These are phyloP conservation scores for Alces alces DNA, from an alignment of 2,113 vertebrate species.

Conservation along the genomic window DNA sequence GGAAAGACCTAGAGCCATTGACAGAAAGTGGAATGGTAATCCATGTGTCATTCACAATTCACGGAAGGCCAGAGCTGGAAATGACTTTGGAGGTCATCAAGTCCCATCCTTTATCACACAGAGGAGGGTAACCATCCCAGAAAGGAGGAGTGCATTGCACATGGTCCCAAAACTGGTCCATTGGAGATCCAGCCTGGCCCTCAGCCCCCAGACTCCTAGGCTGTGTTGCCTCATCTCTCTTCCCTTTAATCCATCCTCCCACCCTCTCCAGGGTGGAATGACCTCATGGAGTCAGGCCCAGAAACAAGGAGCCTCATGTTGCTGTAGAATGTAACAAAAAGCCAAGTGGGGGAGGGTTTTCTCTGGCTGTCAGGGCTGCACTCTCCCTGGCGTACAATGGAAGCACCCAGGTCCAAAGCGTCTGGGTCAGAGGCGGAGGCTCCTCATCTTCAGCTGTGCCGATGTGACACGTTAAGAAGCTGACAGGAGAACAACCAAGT, in stretches of 20 bases:
- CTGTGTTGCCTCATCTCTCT: not conserved
- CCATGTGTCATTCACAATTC: not conserved
- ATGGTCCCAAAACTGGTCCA: not conserved
- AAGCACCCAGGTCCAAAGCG: not conserved
- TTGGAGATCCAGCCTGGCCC: not conserved
- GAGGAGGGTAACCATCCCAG: not conserved
- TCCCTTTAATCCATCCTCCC: not conserved
- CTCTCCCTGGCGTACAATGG: not conserved
- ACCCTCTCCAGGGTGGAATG: not conserved
- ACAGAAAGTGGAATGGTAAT: not conserved
- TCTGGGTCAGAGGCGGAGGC: constrained; percentile 25
- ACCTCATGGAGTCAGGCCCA: not conserved
- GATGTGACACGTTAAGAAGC: not conserved
- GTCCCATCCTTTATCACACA: not conserved
- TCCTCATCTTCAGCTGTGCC: not conserved
- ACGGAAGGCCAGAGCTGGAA: not conserved
- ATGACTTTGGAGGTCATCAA: not conserved
- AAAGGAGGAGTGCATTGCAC: not conserved
- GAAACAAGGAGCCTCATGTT: not conserved
- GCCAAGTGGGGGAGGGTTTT: not conserved
- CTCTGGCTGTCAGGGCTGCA: not conserved
- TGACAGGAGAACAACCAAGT: constrained; percentile 39
- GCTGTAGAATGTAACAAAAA: not conserved
- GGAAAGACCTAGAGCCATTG: not conserved
- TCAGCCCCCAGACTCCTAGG: not conserved